phyloP scores from a whole-genome alignment of 2,113 vertebrate genomes.

The Equus przewalskii region DNA sequence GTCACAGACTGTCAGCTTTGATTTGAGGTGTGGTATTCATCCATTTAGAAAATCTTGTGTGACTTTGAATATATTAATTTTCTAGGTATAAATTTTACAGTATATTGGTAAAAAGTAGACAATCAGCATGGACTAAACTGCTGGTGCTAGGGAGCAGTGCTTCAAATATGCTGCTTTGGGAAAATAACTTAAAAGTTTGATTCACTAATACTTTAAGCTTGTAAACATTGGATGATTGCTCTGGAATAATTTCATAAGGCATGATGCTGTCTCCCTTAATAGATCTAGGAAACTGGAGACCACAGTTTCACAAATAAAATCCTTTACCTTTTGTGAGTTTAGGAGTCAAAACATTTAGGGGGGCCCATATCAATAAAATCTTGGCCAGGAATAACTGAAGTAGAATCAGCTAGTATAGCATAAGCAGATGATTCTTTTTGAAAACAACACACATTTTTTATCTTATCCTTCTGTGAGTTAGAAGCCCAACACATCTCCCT shows the following conservation, averaged over 20 bases:
- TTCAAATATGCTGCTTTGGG: neutral
- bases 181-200: conserved; percentile 12
- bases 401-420: neutral
- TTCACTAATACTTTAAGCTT: neutral
- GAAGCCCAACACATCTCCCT: neutral
- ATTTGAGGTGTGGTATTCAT: neutral
- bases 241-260: conserved; percentile 17
- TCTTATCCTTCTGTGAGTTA: neutral
- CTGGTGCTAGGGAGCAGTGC: neutral
- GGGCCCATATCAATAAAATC: neutral
- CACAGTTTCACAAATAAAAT: conserved; percentile 3
- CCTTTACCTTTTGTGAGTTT: conserved; percentile 26
- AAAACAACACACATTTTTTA: neutral
- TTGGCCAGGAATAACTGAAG: neutral
- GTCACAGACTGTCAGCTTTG: neutral
- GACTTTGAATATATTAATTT: conserved; percentile 12
- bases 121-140: neutral
- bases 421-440: neutral
- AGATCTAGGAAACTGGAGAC: conserved; percentile 24
- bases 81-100: neutral
- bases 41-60: conserved; percentile 18
- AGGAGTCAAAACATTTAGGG: neutral
- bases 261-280: neutral
- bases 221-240: neutral
- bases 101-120: conserved; percentile 9